Evolutionary conservation across 1,140 invertebrate genomes (phyloP), one percentile per base, ranked within the genome.

Genomic region (Aphaenogaster floridana): DNA sequence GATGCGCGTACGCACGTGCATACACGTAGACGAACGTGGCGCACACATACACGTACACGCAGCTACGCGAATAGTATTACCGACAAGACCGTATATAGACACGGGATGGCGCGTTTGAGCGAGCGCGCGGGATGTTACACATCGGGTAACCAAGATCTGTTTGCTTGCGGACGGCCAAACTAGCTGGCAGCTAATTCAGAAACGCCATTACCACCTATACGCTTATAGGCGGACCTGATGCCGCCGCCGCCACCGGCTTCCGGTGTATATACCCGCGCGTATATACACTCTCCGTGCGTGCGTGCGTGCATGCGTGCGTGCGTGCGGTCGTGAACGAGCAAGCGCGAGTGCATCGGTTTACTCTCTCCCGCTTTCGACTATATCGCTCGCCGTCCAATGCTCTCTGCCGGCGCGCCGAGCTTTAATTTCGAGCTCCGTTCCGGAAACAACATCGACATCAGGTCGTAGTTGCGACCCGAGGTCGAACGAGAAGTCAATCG

Each of bases 81-180:
- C 52, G 68, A 87, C 71, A 78, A 87, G 88, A 78, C 88, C 89
- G 80, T 81, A 90, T 88, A 90, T 88, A 88, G 89, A 86, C 92
- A 92, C 72, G 86, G 86, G 90, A 89, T 86, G 81, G 86, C 69
- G 87, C 85, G 90, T 92, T 93, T 91, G 91, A 92, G 92, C 89
- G 91, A 94, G 92, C 94, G 91, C 92, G 91, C 92, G 91, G 93
- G 92, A 94, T 93, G 94, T 95, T 95, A 95, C 94, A 95, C 94
- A 95, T 95, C 92, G 94, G 94, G 93, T 95, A 95, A 95, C 94
- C 94, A 95, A 95, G 94, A 95, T 95, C 94, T 95, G 94, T 95
- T 95, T 95, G 93, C 94, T 95, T 94, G 94, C 93, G 94, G 94
- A 93, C 93, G 94, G 93, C 94, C 94, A 95, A 95, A 95, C 94